Conservation (phyloP, 2,888 invertebrate species). For the Heliconius hortense region DNA sequence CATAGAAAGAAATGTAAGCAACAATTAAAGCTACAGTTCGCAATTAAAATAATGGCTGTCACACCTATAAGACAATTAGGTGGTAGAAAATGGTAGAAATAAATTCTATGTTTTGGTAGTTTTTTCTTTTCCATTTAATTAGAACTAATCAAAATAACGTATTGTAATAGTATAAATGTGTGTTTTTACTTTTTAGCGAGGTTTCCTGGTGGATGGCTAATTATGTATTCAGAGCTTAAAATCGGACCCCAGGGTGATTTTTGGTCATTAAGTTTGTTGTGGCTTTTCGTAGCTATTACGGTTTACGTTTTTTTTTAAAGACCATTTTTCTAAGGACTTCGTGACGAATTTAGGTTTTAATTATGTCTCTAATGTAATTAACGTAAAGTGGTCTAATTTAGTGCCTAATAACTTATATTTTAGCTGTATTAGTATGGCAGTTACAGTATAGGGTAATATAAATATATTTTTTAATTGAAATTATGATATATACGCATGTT, state of each 20-base stretch:
- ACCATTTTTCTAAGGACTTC: slow-evolving; percentile 27
- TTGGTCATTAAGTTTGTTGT: slow-evolving; percentile 45
- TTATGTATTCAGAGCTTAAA: slow-evolving; percentile 45
- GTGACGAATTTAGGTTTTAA: slow-evolving; percentile 23
- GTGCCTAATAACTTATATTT: slow-evolving; percentile 1
- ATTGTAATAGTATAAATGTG: slow-evolving; percentile 55
- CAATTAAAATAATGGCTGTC: slow-evolving; percentile 81
- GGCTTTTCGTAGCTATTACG: slow-evolving; percentile 38
- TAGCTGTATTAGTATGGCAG: not conserved
- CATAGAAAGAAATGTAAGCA: slow-evolving; percentile 67
- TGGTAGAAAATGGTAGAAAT: slow-evolving; percentile 53
- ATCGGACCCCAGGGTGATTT: slow-evolving; percentile 47
- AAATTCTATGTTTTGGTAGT: slow-evolving; percentile 71
- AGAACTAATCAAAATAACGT: slow-evolving; percentile 66
- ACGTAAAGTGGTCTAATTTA: not conserved
- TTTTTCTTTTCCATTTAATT: slow-evolving; percentile 51
- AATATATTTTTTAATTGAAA: not conserved
- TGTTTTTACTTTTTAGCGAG: slow-evolving; percentile 41
- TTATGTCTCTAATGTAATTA: slow-evolving; percentile 5
- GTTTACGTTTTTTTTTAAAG: slow-evolving; percentile 39
- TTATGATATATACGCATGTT: not conserved
- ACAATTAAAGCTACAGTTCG: slow-evolving; percentile 69
- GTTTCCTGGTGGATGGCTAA: slow-evolving; percentile 49
- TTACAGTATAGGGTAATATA: not conserved
- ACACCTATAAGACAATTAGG: slow-evolving; percentile 80